These are phyloP conservation scores for Pachycephala philippinensis DNA, from an alignment of 2,113 vertebrate genomes.

Conservation along the genomic window DNA sequence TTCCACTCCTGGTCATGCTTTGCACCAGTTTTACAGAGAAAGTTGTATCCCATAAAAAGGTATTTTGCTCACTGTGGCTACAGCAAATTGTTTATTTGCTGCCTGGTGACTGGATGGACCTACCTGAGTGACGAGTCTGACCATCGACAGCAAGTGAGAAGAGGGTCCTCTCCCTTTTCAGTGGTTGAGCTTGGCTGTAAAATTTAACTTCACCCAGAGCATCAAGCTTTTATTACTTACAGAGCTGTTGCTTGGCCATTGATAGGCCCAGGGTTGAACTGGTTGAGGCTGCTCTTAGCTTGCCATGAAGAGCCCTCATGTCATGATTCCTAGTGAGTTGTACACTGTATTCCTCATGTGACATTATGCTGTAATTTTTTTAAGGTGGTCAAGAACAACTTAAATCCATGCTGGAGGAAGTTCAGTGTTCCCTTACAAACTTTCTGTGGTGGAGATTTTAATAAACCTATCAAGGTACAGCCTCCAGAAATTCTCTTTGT, in stretches of 20 bases:
- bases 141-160: background rate
- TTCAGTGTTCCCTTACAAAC: constrained; percentile 86
- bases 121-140: background rate
- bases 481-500: background rate
- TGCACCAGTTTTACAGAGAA: background rate
- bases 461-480: constrained; percentile 83
- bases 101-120: background rate
- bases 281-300: background rate
- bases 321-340: background rate
- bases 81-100: background rate
- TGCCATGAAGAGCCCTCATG: background rate
- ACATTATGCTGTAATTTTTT: background rate
- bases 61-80: background rate
- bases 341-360: accelerated
- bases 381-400: constrained; percentile 93
- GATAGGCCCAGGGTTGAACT: accelerated
- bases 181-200: background rate
- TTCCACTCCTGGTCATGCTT: background rate
- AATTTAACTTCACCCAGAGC: background rate
- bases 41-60: background rate
- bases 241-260: background rate
- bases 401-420: constrained; percentile 87
- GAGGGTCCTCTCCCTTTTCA: background rate
- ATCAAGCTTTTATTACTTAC: background rate
- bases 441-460: constrained; percentile 84